Percentiles rank a stretch among this genome's conserved stretches.
These are phyloP conservation scores for Polymixis lichenea DNA, from an alignment of 2,888 invertebrate genomes.

Conservation along the genomic window DNA sequence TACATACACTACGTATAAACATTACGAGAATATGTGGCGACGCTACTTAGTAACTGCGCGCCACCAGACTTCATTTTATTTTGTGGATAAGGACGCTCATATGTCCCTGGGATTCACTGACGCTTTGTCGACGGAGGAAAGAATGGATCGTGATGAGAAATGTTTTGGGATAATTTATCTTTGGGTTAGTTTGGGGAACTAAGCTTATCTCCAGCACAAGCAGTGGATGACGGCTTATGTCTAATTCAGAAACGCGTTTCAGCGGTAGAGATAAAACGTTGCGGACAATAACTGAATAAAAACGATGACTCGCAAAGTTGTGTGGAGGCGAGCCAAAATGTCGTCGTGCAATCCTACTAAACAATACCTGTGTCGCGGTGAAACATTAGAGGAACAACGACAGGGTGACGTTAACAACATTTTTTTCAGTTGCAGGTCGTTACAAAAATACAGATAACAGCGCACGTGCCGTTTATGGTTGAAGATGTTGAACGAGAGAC, in stretches of 20 bases:
- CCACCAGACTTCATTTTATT: slow-evolving; percentile 83
- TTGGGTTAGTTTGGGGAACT: slow-evolving; percentile 84
- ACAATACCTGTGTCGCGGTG: slow-evolving; percentile 73
- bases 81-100: slow-evolving; percentile 84
- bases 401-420: slow-evolving; percentile 78
- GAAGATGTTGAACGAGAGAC: slow-evolving; percentile 82
- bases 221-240: slow-evolving; percentile 83
- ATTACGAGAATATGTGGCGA: slow-evolving; percentile 72
- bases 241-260: slow-evolving; percentile 84
- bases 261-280: slow-evolving; percentile 80
- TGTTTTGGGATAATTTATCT: slow-evolving; percentile 88
- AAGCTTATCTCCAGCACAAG: slow-evolving; percentile 80
- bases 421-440: slow-evolving; percentile 83
- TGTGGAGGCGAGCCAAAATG: slow-evolving; percentile 70
- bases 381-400: slow-evolving; percentile 75
- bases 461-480: slow-evolving; percentile 86
- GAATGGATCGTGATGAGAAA: slow-evolving; percentile 87
- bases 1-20: slow-evolving; percentile 68
- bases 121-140: slow-evolving; percentile 85
- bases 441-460: slow-evolving; percentile 83
- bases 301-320: slow-evolving; percentile 78
- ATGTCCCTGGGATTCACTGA: slow-evolving; percentile 84
- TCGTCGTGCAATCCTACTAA: slow-evolving; percentile 65
- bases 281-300: slow-evolving; percentile 84
- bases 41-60: slow-evolving; percentile 81